Evolutionary conservation across 2,113 vertebrate genomes (phyloP).

Genomic region (Tricholaema leucomelas): DNA sequence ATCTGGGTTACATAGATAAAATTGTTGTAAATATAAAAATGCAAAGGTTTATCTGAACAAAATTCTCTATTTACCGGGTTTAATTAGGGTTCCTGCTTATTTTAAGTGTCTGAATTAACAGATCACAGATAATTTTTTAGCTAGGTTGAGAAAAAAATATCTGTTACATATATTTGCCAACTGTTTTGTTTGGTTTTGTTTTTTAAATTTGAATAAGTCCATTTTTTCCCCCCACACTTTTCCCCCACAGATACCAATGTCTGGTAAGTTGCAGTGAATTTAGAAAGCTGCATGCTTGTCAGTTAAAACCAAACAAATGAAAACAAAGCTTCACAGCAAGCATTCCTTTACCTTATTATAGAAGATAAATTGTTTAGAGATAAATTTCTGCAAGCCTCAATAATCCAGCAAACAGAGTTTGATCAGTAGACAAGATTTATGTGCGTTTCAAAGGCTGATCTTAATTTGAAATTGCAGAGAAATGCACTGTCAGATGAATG

Average conservation of each 20-base stretch:
- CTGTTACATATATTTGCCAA: not conserved
- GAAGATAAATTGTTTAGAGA: not conserved
- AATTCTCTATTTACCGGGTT: not conserved
- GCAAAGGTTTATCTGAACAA: not conserved
- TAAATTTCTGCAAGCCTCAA: not conserved
- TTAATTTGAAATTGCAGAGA: constrained; percentile 11
- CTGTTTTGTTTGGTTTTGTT: not conserved
- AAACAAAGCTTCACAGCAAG: not conserved
- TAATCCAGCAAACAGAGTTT: not conserved
- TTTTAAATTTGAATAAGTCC: not conserved
- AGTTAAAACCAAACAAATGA: not conserved
- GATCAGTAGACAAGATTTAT: not conserved
- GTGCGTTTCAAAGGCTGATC: not conserved
- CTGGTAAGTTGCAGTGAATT: not conserved
- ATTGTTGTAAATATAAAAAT: not conserved
- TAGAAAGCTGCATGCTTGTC: not conserved
- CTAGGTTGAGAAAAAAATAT: not conserved
- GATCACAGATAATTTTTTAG: not conserved
- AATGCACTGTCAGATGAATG: constrained; percentile 7
- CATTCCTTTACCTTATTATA: not conserved
- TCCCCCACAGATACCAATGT: not conserved
- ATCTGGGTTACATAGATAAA: not conserved
- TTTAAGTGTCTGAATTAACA: not conserved
- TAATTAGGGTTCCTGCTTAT: not conserved
- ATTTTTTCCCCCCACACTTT: not conserved